Base-by-base conservation (phyloP, 1,140 invertebrate species). In the Pseudomyrmex gracilis region DNA sequence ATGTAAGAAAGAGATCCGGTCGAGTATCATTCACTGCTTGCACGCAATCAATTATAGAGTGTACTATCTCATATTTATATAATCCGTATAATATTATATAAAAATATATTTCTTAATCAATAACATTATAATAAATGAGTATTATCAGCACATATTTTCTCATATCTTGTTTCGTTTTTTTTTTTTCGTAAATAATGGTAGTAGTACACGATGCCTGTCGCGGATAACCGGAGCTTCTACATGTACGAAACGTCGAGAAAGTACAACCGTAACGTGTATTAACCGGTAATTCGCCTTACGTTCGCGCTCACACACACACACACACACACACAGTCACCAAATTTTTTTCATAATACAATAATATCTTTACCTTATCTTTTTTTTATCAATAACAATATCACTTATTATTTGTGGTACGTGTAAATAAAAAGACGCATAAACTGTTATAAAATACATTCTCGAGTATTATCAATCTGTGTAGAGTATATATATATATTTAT, bases 61-160 rank as follows among this genome's bases (percentile, higher is more conserved):
- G 74, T 78, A 78, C 71, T 85, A 70, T 84, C n/a, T 73, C 58
- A 47, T 77, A 45, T 87, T 57, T 82, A 73, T 87, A 60, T 85
- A 77, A 57, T 87, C 63, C 85, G 77, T 87, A 60, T 85, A 77
- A 57, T 85, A 92, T 92, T 92, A 94, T 94, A 94, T 92, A 94
- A 94, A 94, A 94, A 94, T 94, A 94, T 94, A 94, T 93, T 94
- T 94, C 92, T 94, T 93, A 94, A 93, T 85, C 91, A 89, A 94
- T 94, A 94, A 94, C 93, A 93, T 93, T 94, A 94, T 93, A 92
- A 94, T 94, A 94, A 93, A 94, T 94, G 93, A 94, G 93, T 94
- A 94, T 94, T 94, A 91, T 93, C 93, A 93, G 93, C 93, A 93
- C 93, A 91, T 90, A 90, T 89, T 64, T 89, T 85, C 83, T 86